A percentile compares a stretch with the other conserved stretches of the same genome.
Conservation (phyloP, 2,888 invertebrate species). For the Hartigia nigra region DNA sequence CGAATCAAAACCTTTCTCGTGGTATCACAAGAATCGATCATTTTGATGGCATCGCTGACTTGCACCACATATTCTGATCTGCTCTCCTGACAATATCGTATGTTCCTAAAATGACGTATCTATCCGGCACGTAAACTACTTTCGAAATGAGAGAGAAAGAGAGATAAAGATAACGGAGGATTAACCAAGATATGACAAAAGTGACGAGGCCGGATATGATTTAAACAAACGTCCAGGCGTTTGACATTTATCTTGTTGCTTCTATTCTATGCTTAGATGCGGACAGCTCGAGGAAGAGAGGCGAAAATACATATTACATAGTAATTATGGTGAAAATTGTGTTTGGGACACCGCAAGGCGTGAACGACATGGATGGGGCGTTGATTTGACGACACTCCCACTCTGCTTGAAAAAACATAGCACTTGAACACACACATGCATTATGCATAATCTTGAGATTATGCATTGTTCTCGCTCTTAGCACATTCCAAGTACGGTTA, state of each 20-base stretch:
- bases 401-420: conserved; percentile 42
- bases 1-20: background rate
- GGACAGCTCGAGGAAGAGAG: background rate
- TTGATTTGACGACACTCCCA: conserved; percentile 58
- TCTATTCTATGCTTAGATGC: background rate
- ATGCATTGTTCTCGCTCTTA: conserved; percentile 43
- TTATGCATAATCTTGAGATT: conserved; percentile 48
- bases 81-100: background rate
- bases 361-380: conserved; percentile 56
- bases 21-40: background rate
- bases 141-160: background rate
- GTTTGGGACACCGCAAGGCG: conserved; percentile 41
- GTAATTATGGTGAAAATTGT: conserved; percentile 25
- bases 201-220: conserved; percentile 16
- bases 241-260: conserved; percentile 15
- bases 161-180: background rate
- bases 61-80: background rate
- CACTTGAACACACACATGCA: conserved; percentile 46
- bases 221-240: conserved; percentile 5
- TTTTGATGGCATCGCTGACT: background rate
- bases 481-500: conserved; percentile 5
- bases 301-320: conserved; percentile 21
- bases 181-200: background rate
- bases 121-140: background rate
- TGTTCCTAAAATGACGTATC: background rate